phyloP scores from a whole-genome alignment of 2,888 invertebrate genomes.

The Conistra vaccinii region DNA sequence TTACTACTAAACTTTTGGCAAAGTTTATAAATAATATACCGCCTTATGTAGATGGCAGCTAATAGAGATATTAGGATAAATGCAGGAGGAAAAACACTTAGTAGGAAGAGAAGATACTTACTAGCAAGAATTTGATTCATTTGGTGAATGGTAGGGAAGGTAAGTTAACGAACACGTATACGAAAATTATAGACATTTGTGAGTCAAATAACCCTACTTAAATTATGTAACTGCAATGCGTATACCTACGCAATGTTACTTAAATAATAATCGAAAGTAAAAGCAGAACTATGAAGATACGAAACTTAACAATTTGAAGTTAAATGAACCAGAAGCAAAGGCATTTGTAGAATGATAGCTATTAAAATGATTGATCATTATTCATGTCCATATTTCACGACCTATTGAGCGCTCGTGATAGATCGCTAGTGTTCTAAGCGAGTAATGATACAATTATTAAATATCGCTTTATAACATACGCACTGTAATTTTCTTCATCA shows the following conservation, averaged over 20 bases:
- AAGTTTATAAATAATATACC: neutral
- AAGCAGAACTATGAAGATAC: slow-evolving; percentile 20
- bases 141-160: neutral
- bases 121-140: neutral
- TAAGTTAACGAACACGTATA: neutral
- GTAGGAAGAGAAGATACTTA: neutral
- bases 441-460: slow-evolving; percentile 42
- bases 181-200: neutral
- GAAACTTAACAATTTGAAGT: slow-evolving; percentile 16
- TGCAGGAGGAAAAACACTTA: neutral
- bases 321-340: slow-evolving; percentile 36
- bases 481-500: slow-evolving; percentile 33
- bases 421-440: slow-evolving; percentile 10
- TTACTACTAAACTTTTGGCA: neutral
- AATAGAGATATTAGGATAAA: neutral
- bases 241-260: neutral
- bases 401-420: slow-evolving; percentile 37
- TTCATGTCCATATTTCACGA: slow-evolving; percentile 43
- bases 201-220: neutral
- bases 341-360: neutral
- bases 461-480: slow-evolving; percentile 37
- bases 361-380: slow-evolving; percentile 30
- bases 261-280: slow-evolving; percentile 1
- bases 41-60: neutral
- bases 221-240: neutral